Evolutionary conservation across 2,888 invertebrate species (phyloP).

Genomic region (Silvanus unidentatus): DNA sequence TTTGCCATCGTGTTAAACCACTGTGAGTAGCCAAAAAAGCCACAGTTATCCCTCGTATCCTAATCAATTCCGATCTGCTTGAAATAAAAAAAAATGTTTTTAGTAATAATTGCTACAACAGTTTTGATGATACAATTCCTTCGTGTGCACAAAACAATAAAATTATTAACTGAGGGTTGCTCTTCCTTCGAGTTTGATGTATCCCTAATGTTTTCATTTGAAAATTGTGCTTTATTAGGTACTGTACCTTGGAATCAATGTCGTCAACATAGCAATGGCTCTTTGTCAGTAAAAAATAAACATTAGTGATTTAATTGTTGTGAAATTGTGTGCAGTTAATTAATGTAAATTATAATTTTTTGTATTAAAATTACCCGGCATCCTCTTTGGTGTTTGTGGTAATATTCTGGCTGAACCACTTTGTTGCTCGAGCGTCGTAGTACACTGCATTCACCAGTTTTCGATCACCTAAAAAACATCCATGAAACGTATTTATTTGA

Average conservation of each 20-base stretch:
- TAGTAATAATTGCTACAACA: too few relatives aligned
- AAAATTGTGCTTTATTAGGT: slow-evolving; percentile 21
- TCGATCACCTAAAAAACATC: slow-evolving; percentile 64
- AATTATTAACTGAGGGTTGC: too few relatives aligned
- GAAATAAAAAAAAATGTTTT: slow-evolving; percentile 14
- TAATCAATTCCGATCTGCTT: slow-evolving; percentile 73
- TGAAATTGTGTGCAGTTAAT: background rate
- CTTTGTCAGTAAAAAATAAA: slow-evolving; percentile 46
- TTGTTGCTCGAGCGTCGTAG: slow-evolving; percentile 82
- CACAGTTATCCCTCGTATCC: slow-evolving; percentile 76
- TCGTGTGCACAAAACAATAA: too few relatives aligned
- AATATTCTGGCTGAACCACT: slow-evolving; percentile 77
- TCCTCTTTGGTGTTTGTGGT: slow-evolving; percentile 66
- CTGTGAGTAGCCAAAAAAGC: slow-evolving; percentile 88
- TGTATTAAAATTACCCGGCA: slow-evolving; percentile 30
- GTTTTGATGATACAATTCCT: too few relatives aligned
- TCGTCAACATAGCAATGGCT: slow-evolving; percentile 89
- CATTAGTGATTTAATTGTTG: slow-evolving; percentile 10
- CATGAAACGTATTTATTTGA: slow-evolving; percentile 4
- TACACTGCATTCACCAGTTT: slow-evolving; percentile 78
- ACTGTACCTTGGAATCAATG: slow-evolving; percentile 89
- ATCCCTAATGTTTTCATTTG: too few relatives aligned
- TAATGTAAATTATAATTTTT: slow-evolving; percentile 5
- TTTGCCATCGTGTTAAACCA: slow-evolving; percentile 85
- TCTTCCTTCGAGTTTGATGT: too few relatives aligned